phyloP scores from a whole-genome alignment of 2,113 vertebrate species.

The Donacobius atricapilla region DNA sequence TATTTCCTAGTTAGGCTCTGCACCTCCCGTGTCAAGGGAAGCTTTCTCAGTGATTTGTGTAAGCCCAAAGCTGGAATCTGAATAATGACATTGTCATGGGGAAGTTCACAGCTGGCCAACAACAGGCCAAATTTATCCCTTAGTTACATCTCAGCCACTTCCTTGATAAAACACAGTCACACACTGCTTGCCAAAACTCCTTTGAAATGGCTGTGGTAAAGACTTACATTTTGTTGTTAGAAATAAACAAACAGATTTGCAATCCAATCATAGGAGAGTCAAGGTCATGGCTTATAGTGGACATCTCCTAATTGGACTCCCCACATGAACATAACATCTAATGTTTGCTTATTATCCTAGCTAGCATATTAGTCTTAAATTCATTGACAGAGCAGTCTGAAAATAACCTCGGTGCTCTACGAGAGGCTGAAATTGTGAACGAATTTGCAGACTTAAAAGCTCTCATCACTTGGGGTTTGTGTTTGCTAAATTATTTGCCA shows the following conservation, averaged over 20 bases:
- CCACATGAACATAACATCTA: not conserved
- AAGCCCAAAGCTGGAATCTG: slow-evolving; percentile 12
- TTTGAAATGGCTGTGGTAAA: not conserved
- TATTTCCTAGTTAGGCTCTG: slow-evolving; percentile 18
- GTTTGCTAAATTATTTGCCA: slow-evolving; percentile 39
- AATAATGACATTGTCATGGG: not conserved
- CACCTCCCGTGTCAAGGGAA: slow-evolving; percentile 16
- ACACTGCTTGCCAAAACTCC: slow-evolving; percentile 1
- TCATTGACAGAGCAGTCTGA: not conserved
- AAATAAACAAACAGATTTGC: not conserved
- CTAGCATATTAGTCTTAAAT: slow-evolving; percentile 23
- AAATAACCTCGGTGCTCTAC: not conserved
- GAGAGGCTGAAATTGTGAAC: slow-evolving; percentile 36
- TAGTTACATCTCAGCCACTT: not conserved
- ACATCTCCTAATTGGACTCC: not conserved
- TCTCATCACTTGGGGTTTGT: slow-evolving; percentile 15
- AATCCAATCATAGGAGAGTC: not conserved
- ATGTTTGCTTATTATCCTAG: slow-evolving; percentile 18
- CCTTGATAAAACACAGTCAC: not conserved
- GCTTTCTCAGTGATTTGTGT: slow-evolving; percentile 39
- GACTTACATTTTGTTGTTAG: not conserved
- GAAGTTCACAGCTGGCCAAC: slow-evolving; percentile 5
- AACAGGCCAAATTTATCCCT: not conserved
- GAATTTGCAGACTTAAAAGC: slow-evolving; percentile 34
- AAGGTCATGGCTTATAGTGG: slow-evolving; percentile 27